phyloP scores from a whole-genome alignment of 2,888 invertebrate species.

The Dolichopus griseipennis region DNA sequence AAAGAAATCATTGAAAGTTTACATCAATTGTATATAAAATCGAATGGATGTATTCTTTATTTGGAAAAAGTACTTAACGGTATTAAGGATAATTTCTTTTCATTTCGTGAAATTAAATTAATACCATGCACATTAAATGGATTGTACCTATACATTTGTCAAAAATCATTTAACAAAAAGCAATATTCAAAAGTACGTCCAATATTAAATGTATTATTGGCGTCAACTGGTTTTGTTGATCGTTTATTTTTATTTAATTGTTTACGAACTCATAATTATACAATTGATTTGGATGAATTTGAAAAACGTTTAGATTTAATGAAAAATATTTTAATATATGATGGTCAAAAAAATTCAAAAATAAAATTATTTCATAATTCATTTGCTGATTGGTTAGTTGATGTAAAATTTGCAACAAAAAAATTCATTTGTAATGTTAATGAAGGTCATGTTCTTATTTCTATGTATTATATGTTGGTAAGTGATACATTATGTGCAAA shows the following conservation, averaged over 20 bases:
- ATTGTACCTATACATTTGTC: conserved; percentile 88
- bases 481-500: conserved; percentile 60
- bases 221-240: conserved; percentile 75
- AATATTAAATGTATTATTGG: conserved; percentile 76
- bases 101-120: conserved; percentile 79
- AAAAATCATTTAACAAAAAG: conserved; percentile 80
- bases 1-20: conserved; percentile 88
- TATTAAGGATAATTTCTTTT: conserved; percentile 86
- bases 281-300: conserved; percentile 72
- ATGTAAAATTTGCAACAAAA: conserved; percentile 96
- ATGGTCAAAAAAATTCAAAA: conserved; percentile 23
- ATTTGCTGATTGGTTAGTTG: conserved; percentile 88
- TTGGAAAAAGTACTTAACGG: conserved; percentile 84
- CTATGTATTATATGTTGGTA: conserved; percentile 70
- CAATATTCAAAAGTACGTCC: conserved; percentile 81
- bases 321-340: conserved; percentile 48
- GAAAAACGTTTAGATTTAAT: conserved; percentile 66
- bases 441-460: conserved; percentile 81
- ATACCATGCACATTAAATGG: conserved; percentile 95
- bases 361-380: conserved; percentile 81
- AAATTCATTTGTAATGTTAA: conserved; percentile 81
- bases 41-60: conserved; percentile 85
- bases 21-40: conserved; percentile 91
- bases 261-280: conserved; percentile 68
- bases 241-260: conserved; percentile 74